phyloP scores from a whole-genome alignment of 2,888 invertebrate species.

The Tetranychus truncatus region DNA sequence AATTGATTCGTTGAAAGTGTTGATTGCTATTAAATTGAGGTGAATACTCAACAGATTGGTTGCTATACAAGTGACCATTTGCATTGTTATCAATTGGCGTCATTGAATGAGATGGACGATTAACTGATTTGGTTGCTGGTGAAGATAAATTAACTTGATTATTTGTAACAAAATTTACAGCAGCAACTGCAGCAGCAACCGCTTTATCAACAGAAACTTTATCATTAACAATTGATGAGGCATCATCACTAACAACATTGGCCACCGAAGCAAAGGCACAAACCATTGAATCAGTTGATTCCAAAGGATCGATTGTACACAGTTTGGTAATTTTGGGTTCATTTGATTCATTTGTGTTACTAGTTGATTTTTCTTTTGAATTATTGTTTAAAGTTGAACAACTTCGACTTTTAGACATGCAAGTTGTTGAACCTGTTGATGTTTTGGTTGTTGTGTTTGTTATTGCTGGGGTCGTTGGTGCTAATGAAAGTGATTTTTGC shows the following conservation, averaged over 20 bases:
- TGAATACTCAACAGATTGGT: background rate
- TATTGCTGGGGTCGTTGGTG: background rate
- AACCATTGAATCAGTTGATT: slow-evolving; percentile 12
- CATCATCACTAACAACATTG: slow-evolving; percentile 2
- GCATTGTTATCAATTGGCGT: background rate
- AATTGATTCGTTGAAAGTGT: background rate
- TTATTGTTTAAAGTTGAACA: background rate
- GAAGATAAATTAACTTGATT: background rate
- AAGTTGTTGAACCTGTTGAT: background rate
- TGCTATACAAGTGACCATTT: background rate
- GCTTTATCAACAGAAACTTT: background rate
- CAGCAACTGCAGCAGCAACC: background rate
- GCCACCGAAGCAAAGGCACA: slow-evolving; percentile 12
- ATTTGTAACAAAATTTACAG: background rate
- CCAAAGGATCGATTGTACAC: slow-evolving; percentile 7
- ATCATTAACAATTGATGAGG: background rate
- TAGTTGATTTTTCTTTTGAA: background rate
- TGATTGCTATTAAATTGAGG: slow-evolving; percentile 1
- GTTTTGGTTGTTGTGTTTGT: background rate
- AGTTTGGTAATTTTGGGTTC: slow-evolving; percentile 2
- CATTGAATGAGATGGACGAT: background rate
- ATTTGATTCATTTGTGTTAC: background rate
- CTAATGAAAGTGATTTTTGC: no score
- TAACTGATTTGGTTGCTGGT: background rate
- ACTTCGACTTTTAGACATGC: background rate